These are phyloP conservation scores for Hemaris fuciformis DNA, from an alignment of 2,888 invertebrate species.

Conservation along the genomic window DNA sequence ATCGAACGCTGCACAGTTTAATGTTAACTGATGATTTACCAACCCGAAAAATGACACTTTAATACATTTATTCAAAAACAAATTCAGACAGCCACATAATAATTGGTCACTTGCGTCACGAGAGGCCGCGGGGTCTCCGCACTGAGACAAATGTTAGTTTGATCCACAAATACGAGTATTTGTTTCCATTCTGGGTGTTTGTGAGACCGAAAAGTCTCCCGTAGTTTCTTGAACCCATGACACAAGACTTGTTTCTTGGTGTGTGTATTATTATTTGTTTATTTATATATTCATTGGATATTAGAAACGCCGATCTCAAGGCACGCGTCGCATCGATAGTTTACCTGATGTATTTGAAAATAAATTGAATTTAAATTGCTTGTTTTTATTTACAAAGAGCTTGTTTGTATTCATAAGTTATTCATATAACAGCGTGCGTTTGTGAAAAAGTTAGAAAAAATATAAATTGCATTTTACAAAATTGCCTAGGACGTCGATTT, in stretches of 20 bases:
- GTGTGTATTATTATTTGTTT: neutral
- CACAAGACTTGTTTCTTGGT: no score
- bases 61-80: no score
- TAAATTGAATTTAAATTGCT: slow-evolving; percentile 12
- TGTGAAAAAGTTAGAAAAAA: neutral
- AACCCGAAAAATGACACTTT: no score
- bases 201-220: no score
- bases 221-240: neutral
- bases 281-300: neutral
- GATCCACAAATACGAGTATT: no score
- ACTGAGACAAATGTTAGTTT: no score
- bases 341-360: slow-evolving; percentile 14
- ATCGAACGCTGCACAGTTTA: no score
- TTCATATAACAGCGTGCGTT: neutral
- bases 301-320: neutral
- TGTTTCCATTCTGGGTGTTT: no score
- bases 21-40: no score
- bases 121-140: no score
- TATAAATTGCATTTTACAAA: neutral
- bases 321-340: neutral
- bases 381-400: neutral
- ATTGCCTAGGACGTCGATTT: neutral
- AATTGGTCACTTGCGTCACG: no score
- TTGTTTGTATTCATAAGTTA: slow-evolving; percentile 12
- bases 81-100: no score